Evolutionary conservation across 2,888 invertebrate genomes (phyloP).

Genomic region (Onthophagus sagittarius): DNA sequence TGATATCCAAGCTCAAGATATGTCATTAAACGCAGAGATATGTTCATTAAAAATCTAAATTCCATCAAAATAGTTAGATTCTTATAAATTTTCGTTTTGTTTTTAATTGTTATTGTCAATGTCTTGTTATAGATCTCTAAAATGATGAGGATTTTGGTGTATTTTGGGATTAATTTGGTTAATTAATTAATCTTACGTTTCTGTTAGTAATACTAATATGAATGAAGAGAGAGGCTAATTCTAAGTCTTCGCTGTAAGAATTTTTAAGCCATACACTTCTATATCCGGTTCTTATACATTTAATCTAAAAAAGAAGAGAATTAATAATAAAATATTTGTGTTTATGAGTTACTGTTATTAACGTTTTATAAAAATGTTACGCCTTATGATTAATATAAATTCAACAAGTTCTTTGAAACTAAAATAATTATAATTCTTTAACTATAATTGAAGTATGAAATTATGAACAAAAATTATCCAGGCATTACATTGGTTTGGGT

Average conservation of each 20-base stretch:
- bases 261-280: slow-evolving; percentile 89
- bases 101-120: background rate
- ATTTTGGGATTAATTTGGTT: too few species aligned
- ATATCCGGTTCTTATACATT: slow-evolving; percentile 78
- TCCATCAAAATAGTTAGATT: background rate
- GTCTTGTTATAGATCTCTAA: background rate
- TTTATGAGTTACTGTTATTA: too few species aligned
- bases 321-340: background rate
- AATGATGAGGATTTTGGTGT: background rate
- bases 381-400: too few species aligned
- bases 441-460: too few species aligned
- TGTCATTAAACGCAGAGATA: slow-evolving; percentile 1
- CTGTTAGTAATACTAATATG: slow-evolving; percentile 65
- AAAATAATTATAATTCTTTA: too few species aligned
- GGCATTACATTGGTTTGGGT: too few species aligned
- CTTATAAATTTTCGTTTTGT: background rate
- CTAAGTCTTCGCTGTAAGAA: slow-evolving; percentile 86
- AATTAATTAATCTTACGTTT: slow-evolving; percentile 32
- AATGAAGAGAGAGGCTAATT: slow-evolving; percentile 84
- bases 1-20: background rate
- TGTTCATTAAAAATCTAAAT: background rate
- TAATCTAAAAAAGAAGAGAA: slow-evolving; percentile 50
- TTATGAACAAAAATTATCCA: too few species aligned
- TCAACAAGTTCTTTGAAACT: too few species aligned
- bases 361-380: too few species aligned